Conservation (phyloP, 2,113 vertebrate species). For the Rousettus leschenaultii region DNA sequence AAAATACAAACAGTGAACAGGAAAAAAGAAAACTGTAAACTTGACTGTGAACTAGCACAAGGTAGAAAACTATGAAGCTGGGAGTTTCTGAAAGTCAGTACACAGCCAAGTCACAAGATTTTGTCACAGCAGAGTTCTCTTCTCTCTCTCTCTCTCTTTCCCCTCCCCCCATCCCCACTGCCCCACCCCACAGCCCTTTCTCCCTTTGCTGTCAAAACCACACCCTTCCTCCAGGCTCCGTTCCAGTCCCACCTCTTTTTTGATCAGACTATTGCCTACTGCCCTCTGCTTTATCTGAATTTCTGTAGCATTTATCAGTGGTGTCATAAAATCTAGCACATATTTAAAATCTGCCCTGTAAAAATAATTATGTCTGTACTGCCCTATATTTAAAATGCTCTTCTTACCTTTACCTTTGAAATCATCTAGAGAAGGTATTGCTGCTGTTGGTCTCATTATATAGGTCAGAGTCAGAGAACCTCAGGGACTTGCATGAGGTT, state of each 20-base stretch:
- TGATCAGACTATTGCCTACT: neutral
- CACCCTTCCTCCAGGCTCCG: neutral
- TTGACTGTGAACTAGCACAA: neutral
- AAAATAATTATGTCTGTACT: neutral
- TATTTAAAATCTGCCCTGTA: neutral
- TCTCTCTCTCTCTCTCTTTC: neutral
- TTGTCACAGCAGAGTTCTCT: neutral
- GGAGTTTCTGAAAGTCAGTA: neutral
- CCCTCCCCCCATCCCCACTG: neutral
- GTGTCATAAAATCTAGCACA: neutral
- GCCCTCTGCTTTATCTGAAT: neutral
- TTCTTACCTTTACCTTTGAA: neutral
- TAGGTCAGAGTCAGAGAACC: neutral
- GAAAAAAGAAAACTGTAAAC: conserved; percentile 28
- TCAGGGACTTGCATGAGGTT: neutral
- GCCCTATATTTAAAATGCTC: neutral
- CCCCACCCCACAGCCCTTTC: no score
- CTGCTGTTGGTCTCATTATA: neutral
- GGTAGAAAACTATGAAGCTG: neutral
- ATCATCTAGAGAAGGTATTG: neutral
- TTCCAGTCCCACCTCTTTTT: neutral
- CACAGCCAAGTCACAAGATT: neutral
- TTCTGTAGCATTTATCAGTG: neutral
- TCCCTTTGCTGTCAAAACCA: no score
- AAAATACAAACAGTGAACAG: conserved; percentile 20